phyloP scores from a whole-genome alignment of 2,888 invertebrate genomes.

The Drosophila infuscata region DNA sequence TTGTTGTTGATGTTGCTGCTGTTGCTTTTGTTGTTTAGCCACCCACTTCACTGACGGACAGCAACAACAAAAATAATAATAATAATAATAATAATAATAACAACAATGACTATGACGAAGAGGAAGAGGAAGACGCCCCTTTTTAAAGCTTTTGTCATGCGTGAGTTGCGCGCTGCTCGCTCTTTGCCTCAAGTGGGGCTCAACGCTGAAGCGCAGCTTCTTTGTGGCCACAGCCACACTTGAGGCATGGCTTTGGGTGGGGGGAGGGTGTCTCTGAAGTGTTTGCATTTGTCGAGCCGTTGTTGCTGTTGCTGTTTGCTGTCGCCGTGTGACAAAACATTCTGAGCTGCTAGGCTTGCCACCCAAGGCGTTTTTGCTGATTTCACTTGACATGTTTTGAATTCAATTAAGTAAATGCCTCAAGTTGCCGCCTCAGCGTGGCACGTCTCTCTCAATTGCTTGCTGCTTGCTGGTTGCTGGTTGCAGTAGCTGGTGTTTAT shows the following conservation, averaged over 20 bases:
- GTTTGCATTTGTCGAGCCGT: conserved; percentile 67
- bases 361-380: conserved; percentile 65
- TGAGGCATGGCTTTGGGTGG: conserved; percentile 25
- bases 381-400: conserved; percentile 78
- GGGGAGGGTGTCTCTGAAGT: conserved; percentile 39
- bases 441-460: conserved; percentile 50
- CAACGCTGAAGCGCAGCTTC: conserved; percentile 65
- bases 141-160: conserved; percentile 70
- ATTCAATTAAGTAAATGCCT: conserved; percentile 70
- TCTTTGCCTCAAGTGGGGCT: conserved; percentile 58
- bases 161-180: conserved; percentile 42
- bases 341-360: conserved; percentile 53
- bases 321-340: conserved; percentile 56
- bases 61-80: conserved; percentile 33
- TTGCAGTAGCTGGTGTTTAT: conserved; percentile 62
- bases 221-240: conserved; percentile 52
- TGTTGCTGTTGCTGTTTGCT: conserved; percentile 25
- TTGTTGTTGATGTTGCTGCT: conserved; percentile 41
- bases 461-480: conserved; percentile 21
- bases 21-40: conserved; percentile 62
- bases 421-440: conserved; percentile 40
- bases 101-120: conserved; percentile 32
- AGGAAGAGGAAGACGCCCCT: conserved; percentile 64
- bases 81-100: conserved; percentile 41
- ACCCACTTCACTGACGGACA: conserved; percentile 55